phyloP scores from a whole-genome alignment of 2,888 invertebrate genomes.

The Carpatolechia fugitivella region DNA sequence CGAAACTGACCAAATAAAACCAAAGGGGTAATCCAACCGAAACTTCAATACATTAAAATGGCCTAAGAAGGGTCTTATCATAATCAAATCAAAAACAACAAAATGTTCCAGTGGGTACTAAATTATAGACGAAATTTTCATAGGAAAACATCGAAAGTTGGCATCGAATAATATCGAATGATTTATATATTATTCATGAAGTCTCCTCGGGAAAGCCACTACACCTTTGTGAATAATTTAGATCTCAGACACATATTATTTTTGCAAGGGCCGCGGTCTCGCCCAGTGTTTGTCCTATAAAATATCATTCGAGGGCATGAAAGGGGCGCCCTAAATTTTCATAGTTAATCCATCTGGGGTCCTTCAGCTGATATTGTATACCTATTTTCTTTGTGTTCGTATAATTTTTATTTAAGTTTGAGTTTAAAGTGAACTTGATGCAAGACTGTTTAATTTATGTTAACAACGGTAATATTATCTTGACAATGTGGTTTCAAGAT shows the following conservation, averaged over 20 bases:
- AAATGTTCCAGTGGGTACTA: conserved; percentile 22
- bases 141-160: conserved; percentile 44
- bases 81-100: conserved; percentile 11
- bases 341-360: conserved; percentile 35
- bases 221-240: conserved; percentile 75
- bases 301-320: conserved; percentile 54
- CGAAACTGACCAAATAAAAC: neutral
- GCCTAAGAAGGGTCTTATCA: neutral
- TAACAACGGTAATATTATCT: too few relatives aligned
- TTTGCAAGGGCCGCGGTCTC: conserved; percentile 60
- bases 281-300: conserved; percentile 57
- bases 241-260: conserved; percentile 64
- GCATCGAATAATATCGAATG: conserved; percentile 63
- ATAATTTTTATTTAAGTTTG: neutral
- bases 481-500: too few relatives aligned
- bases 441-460: too few relatives aligned
- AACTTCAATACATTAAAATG: neutral
- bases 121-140: conserved; percentile 36
- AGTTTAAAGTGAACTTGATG: too few relatives aligned
- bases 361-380: conserved; percentile 11
- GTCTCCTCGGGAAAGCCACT: conserved; percentile 52
- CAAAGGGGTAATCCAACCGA: conserved; percentile 2
- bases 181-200: conserved; percentile 71
- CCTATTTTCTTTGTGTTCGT: neutral
- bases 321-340: conserved; percentile 30